Conservation (phyloP, 1,140 invertebrate species). For the Oppia nitens region DNA sequence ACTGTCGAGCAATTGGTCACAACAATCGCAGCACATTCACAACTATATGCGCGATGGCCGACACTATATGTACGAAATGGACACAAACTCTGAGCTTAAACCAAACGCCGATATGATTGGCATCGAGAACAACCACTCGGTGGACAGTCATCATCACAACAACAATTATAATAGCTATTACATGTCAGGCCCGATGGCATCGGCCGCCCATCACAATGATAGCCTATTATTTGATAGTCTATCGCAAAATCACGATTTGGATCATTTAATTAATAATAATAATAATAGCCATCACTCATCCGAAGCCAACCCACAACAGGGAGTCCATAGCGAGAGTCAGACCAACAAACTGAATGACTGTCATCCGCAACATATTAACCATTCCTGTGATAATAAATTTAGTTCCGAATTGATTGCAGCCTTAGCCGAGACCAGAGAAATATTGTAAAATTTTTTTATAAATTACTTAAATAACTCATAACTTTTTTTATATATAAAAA, state of each 20-base stretch:
- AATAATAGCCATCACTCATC: neutral
- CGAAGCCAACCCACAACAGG: neutral
- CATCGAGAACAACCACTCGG: neutral
- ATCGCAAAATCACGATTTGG: neutral
- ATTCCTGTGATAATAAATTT: conserved; percentile 1
- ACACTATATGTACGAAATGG: neutral
- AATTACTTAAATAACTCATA: too few species aligned
- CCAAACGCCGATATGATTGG: neutral
- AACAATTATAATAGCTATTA: neutral
- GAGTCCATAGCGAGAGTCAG: neutral
- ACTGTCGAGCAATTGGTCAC: neutral
- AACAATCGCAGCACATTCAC: neutral
- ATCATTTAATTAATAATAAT: neutral
- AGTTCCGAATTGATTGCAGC: conserved; percentile 17
- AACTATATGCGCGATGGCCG: neutral
- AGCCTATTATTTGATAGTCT: neutral
- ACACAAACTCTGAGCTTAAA: neutral
- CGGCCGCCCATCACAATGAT: neutral
- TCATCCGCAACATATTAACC: neutral
- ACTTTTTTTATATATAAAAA: too few species aligned
- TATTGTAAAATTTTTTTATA: conserved; percentile 9
- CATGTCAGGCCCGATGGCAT: neutral
- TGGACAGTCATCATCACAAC: neutral
- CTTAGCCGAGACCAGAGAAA: conserved; percentile 16
- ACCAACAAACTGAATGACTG: neutral